These are phyloP conservation scores for Arvicanthis niloticus DNA, from an alignment of 2,113 vertebrate species.

Conservation along the genomic window DNA sequence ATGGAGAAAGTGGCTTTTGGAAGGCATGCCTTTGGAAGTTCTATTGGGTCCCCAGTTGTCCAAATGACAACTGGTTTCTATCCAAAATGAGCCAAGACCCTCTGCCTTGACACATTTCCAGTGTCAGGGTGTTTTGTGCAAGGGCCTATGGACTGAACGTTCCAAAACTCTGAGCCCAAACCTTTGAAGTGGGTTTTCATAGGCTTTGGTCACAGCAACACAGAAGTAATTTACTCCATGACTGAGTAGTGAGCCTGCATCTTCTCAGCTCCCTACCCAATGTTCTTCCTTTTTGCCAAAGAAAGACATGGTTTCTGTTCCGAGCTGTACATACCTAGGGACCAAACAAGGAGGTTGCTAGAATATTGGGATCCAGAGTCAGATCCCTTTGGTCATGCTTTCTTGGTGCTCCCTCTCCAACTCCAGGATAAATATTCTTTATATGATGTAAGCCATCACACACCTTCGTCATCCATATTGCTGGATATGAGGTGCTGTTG, in stretches of 20 bases:
- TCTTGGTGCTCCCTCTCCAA: no score
- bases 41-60: neutral
- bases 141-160: no score
- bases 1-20: neutral
- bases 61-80: neutral
- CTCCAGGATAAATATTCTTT: neutral
- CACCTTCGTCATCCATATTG: neutral
- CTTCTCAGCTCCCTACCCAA: neutral
- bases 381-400: neutral
- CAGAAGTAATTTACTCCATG: neutral
- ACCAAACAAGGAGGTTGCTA: neutral
- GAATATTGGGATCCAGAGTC: neutral
- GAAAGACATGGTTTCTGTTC: neutral
- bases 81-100: neutral
- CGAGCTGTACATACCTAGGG: no score
- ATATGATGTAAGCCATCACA: neutral
- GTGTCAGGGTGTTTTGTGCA: no score
- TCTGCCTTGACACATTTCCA: neutral
- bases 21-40: neutral
- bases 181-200: neutral
- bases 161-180: neutral
- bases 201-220: neutral
- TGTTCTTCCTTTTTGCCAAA: neutral
- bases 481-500: neutral
- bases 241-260: rapidly evolving